These are phyloP conservation scores for Chrysina gloriosa DNA, from an alignment of 2,888 invertebrate genomes.

Conservation along the genomic window DNA sequence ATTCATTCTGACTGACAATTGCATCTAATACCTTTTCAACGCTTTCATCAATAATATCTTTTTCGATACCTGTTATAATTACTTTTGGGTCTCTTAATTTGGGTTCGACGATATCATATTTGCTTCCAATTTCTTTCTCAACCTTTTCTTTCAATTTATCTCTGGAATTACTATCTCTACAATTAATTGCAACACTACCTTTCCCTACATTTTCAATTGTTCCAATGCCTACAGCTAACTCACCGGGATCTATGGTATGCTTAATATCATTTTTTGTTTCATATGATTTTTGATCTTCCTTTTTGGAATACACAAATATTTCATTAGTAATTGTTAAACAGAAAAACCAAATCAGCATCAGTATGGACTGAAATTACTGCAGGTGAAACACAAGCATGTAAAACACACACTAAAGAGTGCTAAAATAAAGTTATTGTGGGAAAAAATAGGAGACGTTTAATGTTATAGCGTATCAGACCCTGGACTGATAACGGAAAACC, in stretches of 20 bases:
- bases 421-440: no score
- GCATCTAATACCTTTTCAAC: not conserved
- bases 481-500: no score
- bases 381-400: no score
- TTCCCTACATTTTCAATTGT: not conserved
- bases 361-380: no score
- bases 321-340: no score
- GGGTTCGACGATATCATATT: not conserved
- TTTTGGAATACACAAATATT: no score
- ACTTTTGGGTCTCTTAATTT: not conserved
- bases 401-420: no score
- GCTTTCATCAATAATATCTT: conserved; percentile 7
- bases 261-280: not conserved
- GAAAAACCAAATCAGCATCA: no score
- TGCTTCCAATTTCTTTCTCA: not conserved
- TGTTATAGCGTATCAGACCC: no score
- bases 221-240: not conserved
- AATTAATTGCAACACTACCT: not conserved
- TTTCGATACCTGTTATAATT: not conserved
- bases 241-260: not conserved
- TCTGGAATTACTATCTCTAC: not conserved
- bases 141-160: not conserved
- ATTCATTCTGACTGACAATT: not conserved
- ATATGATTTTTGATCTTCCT: not conserved
- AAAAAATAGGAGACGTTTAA: no score